A percentile compares a stretch with the other conserved stretches of the same genome.
These are phyloP conservation scores for Lithodes maja DNA, from an alignment of 2,888 invertebrate species.

Conservation along the genomic window DNA sequence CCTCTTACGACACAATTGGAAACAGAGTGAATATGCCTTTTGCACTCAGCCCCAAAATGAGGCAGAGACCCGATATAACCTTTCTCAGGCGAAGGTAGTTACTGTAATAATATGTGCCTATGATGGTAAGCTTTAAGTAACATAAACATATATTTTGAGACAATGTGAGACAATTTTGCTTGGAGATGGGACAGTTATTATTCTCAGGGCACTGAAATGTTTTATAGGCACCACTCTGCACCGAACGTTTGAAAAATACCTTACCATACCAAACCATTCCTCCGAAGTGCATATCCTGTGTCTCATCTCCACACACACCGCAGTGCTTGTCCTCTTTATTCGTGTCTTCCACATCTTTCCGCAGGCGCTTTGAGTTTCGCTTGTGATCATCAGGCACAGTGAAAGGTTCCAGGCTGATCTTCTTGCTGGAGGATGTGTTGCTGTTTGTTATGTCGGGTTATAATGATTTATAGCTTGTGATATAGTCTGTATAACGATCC, in stretches of 20 bases:
- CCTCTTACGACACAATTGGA: no score
- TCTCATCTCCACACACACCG: constrained; percentile 74
- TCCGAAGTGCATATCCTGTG: constrained; percentile 75
- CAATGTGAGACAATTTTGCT: constrained; percentile 71
- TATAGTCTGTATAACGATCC: no score
- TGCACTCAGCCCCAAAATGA: no score
- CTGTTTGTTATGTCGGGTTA: constrained; percentile 33
- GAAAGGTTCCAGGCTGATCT: constrained; percentile 18
- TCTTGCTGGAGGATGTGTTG: constrained; percentile 5
- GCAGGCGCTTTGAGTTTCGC: constrained; percentile 32
- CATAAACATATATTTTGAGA: no score
- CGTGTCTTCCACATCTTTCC: constrained; percentile 50
- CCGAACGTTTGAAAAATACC: constrained; percentile 75
- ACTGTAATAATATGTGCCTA: no score
- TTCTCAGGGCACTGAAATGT: constrained; percentile 74
- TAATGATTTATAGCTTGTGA: no score
- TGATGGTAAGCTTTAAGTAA: no score
- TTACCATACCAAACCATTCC: constrained; percentile 75
- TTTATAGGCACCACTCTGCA: constrained; percentile 74
- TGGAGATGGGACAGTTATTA: constrained; percentile 73
- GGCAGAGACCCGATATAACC: no score
- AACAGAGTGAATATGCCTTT: no score
- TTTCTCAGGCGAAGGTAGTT: no score
- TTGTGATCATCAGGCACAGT: constrained; percentile 19
- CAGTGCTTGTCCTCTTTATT: constrained; percentile 72